phyloP scores from a whole-genome alignment of 1,140 invertebrate genomes.

The Hylaeus anthracinus region DNA sequence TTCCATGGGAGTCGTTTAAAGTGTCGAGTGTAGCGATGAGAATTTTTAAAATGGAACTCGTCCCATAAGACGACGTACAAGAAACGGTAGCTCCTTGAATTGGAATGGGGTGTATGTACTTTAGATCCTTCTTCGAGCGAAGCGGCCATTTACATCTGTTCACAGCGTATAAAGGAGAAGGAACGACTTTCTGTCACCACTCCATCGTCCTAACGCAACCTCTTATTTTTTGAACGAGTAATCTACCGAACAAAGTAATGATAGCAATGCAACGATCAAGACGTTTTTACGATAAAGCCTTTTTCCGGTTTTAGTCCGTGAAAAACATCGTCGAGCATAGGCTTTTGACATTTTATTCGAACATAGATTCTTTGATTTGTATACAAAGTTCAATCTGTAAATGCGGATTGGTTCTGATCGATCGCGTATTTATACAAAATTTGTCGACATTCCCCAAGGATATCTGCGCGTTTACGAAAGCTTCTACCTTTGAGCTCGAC shows the following conservation, averaged over 20 bases:
- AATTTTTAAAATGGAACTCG: slow-evolving; percentile 19
- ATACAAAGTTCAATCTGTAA: slow-evolving; percentile 42
- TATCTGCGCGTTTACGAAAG: slow-evolving; percentile 36
- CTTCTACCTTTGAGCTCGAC: slow-evolving; percentile 28
- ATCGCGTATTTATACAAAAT: slow-evolving; percentile 44
- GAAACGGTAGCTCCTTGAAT: slow-evolving; percentile 12
- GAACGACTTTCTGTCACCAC: neutral
- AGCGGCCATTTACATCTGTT: slow-evolving; percentile 43
- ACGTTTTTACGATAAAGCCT: too few species aligned
- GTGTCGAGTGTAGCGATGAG: neutral
- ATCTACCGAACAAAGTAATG: too few species aligned
- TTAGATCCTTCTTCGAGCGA: slow-evolving; percentile 23
- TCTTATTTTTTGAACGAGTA: neutral
- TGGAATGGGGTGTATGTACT: slow-evolving; percentile 28
- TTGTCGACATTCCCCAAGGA: slow-evolving; percentile 26
- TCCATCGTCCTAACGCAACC: neutral
- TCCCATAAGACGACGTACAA: neutral
- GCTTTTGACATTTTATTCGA: slow-evolving; percentile 25
- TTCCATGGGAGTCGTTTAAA: neutral
- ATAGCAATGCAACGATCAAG: neutral
- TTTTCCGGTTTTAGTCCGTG: neutral
- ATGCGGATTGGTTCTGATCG: slow-evolving; percentile 41
- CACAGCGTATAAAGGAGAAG: neutral
- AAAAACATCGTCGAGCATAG: neutral
- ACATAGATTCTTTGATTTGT: slow-evolving; percentile 34